Evolutionary conservation across 2,113 vertebrate genomes (phyloP).

Genomic region (Cavia porcellus): DNA sequence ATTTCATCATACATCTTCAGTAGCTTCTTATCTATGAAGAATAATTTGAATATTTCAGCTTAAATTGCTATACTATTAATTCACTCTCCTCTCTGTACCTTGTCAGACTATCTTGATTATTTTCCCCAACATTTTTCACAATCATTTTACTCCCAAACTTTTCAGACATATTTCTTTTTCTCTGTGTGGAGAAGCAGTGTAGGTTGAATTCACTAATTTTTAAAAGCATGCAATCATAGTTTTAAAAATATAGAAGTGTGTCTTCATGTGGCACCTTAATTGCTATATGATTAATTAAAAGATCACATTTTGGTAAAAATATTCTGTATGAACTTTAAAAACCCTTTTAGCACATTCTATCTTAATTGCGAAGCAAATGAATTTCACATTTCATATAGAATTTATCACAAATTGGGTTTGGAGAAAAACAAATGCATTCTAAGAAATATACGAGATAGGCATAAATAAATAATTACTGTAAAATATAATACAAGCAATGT

Average conservation of each 20-base stretch:
- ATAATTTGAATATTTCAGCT: background rate
- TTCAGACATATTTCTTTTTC: background rate
- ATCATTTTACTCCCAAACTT: background rate
- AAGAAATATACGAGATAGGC: background rate
- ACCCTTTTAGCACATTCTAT: conserved; percentile 52
- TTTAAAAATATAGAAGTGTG: conserved; percentile 20
- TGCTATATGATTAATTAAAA: conserved; percentile 62
- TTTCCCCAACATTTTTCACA: background rate
- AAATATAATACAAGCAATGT: background rate
- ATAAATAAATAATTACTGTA: conserved; percentile 36
- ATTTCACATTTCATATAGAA: background rate
- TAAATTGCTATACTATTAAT: background rate
- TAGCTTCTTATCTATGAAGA: background rate
- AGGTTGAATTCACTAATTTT: conserved; percentile 38
- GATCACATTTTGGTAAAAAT: conserved; percentile 11
- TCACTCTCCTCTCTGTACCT: background rate
- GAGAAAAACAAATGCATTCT: background rate
- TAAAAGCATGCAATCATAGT: background rate
- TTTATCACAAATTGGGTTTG: conserved; percentile 36
- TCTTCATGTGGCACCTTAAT: conserved; percentile 44
- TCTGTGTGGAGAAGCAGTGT: background rate
- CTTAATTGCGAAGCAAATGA: conserved; percentile 52
- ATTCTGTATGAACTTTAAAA: conserved; percentile 38
- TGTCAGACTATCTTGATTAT: background rate
- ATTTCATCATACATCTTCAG: background rate